These are phyloP conservation scores for Mionectes macconnelli DNA, from an alignment of 2,113 vertebrate species.

Conservation along the genomic window DNA sequence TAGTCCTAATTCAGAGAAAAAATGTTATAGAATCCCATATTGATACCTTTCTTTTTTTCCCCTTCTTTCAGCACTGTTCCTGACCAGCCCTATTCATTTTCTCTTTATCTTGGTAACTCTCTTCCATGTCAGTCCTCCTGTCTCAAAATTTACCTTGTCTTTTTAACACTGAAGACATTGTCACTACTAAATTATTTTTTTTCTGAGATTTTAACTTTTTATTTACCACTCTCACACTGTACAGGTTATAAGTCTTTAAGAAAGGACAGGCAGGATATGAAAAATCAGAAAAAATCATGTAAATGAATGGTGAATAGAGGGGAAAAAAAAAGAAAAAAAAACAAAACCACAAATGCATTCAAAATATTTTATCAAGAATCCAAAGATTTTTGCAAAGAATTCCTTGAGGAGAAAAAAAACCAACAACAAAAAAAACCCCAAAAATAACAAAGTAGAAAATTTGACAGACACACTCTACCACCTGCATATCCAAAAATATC, in stretches of 20 bases:
- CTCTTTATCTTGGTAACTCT: not conserved
- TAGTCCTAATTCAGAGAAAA: not conserved
- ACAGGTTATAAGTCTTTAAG: not conserved
- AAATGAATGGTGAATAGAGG: not conserved
- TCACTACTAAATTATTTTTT: not conserved
- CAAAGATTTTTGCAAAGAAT: not conserved
- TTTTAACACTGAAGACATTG: not conserved
- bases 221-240: not conserved
- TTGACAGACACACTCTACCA: conserved; percentile 20
- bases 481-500: conserved; percentile 61
- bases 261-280: not conserved
- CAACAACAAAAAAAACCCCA: not conserved
- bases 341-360: not conserved
- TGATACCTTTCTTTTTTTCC: not conserved
- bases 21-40: not conserved
- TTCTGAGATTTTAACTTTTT: not conserved
- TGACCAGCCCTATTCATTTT: not conserved
- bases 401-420: not conserved
- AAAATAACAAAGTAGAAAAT: not conserved
- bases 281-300: not conserved
- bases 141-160: not conserved
- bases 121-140: not conserved
- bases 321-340: fast-evolving
- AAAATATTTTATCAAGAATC: not conserved
- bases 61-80: not conserved